These are phyloP conservation scores for Poeciliopsis occidentalis DNA, from an alignment of 2,113 vertebrate genomes.

Conservation along the genomic window DNA sequence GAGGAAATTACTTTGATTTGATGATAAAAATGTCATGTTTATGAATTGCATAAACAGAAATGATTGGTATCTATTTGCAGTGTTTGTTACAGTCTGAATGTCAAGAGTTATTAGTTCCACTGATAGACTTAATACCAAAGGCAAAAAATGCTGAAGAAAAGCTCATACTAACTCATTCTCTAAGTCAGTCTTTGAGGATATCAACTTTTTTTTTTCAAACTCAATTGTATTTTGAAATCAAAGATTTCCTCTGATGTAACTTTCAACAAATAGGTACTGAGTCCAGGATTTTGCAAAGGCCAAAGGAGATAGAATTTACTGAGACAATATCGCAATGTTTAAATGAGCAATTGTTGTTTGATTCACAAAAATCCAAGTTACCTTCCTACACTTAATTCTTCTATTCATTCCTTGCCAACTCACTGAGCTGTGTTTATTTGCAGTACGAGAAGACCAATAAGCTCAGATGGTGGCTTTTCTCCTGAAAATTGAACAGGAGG, in stretches of 20 bases:
- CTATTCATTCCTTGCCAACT: not conserved
- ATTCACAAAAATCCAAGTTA: not conserved
- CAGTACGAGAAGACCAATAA: constrained; percentile 54
- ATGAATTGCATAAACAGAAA: not conserved
- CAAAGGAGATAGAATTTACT: not conserved
- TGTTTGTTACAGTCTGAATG: not conserved
- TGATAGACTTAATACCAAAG: no score
- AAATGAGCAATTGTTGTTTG: not conserved
- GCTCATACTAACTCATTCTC: not conserved
- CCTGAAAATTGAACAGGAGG: constrained; percentile 59
- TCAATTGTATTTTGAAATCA: not conserved
- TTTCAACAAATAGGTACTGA: not conserved
- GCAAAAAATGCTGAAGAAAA: not conserved
- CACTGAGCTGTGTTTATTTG: constrained; percentile 23
- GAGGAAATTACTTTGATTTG: not conserved
- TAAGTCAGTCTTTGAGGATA: not conserved
- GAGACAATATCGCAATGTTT: not conserved
- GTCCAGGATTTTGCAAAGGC: not conserved
- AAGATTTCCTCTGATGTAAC: not conserved
- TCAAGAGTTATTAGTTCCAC: not conserved
- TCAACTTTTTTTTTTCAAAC: not conserved
- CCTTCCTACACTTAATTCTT: not conserved
- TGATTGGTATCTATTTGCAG: not conserved
- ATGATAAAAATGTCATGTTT: not conserved
- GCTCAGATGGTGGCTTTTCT: constrained; percentile 44